These are phyloP conservation scores for Penelope pileata DNA, from an alignment of 2,113 vertebrate species.

Conservation along the genomic window DNA sequence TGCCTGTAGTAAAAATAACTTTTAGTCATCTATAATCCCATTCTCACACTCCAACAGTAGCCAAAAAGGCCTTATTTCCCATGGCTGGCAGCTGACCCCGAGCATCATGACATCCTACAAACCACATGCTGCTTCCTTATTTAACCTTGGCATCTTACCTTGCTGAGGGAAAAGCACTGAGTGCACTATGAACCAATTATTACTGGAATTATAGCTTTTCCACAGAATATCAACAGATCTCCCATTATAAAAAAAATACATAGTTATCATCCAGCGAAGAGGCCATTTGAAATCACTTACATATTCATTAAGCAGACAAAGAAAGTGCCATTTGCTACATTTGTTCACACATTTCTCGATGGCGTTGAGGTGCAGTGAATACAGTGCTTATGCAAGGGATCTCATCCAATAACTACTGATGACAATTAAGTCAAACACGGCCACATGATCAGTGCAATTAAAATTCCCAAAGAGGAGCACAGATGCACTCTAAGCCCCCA, in stretches of 20 bases:
- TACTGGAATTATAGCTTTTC: neutral
- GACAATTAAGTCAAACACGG: conserved; percentile 56
- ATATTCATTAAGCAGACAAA: conserved; percentile 5
- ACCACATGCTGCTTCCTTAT: neutral
- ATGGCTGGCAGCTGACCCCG: neutral
- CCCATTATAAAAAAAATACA: neutral
- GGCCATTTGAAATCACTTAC: neutral
- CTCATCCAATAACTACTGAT: neutral
- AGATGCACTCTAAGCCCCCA: conserved; percentile 34
- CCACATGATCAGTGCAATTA: conserved; percentile 45
- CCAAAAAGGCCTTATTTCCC: neutral
- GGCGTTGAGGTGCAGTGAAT: neutral
- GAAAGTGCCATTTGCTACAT: neutral
- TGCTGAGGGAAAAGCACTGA: neutral
- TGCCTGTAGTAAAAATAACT: neutral
- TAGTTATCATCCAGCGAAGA: neutral
- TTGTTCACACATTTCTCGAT: neutral
- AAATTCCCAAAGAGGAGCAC: conserved; percentile 45
- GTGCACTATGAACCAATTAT: neutral
- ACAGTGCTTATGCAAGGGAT: neutral
- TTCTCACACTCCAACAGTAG: neutral
- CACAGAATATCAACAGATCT: neutral
- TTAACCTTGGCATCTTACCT: neutral
- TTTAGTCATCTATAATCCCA: neutral
- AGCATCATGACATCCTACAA: neutral